Evolutionary conservation across 2,113 vertebrate genomes (phyloP), one percentile per base, ranked within the genome.

Genomic region (Phodopus roborovskii): DNA sequence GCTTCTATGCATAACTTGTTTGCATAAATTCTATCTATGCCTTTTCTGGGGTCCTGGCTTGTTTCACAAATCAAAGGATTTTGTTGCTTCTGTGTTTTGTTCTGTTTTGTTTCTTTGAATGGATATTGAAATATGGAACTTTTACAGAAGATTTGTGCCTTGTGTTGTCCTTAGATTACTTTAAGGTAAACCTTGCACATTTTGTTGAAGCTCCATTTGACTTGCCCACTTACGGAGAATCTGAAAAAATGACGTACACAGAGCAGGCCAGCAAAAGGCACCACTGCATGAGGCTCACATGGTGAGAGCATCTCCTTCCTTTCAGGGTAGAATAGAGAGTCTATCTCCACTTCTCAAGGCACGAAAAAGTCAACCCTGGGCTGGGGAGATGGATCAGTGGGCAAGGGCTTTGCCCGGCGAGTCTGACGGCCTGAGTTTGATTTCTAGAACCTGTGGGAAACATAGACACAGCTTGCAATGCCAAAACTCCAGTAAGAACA

Each of bases 211-310:
- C 13, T 30, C 6, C 58, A 11, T 42, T 87, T 87, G 96, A 98
- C 16, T 73, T 88, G 81, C 88, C 98, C 42, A 0, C 96, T 33
- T 98, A 97, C 39, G 96, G 97, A 91, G 98, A 97, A 45, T 85
- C 94, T 58, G 96, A 98, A 36, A 98, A 97, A 97, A 98, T 98
- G 97, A 98, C 95, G 5, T 98, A 98, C 82, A 98, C 98, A 7
- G 97, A 98, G 58, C 96, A 98, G 78, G 98, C 98, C 96, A 98
- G 96, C 96, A 98, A 98, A 97, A 97, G 96, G 42, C 95, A 97
- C 73, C 98, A 98, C 36, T 99, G 98, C 93, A 96, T 75, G 36
- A 98, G 98, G 15, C 97, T 99, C 78, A 98, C 98, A 20, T 98
- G 99, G 99, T 99, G 94, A 92, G 97, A 98, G 15, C 48, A 92